Evolutionary conservation across 2,888 invertebrate genomes (phyloP).

Genomic region (Andrena minutula): DNA sequence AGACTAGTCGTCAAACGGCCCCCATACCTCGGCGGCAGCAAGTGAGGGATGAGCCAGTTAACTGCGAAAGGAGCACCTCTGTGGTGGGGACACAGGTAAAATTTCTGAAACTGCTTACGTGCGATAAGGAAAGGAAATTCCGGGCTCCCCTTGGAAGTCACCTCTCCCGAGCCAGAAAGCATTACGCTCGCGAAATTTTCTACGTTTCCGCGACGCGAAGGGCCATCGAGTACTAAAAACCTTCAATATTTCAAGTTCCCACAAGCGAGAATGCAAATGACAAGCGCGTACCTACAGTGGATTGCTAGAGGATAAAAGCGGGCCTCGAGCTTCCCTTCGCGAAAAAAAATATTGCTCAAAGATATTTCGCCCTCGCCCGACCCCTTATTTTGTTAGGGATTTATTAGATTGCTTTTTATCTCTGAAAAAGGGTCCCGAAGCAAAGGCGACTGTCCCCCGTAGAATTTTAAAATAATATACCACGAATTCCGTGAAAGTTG

Average conservation of each 20-base stretch:
- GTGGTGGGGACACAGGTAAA: no score
- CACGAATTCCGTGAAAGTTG: neutral
- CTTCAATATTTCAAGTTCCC: slow-evolving; percentile 28
- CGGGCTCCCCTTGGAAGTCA: neutral
- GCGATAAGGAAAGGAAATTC: neutral
- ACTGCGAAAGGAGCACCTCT: no score
- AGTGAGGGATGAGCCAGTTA: no score
- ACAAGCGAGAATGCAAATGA: slow-evolving; percentile 35
- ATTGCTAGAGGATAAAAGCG: neutral
- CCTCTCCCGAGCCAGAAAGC: neutral
- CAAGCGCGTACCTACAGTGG: no score
- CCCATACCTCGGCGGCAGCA: no score
- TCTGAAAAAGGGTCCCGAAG: neutral
- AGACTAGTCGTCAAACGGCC: no score
- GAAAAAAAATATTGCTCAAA: slow-evolving; percentile 25
- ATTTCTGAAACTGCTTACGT: no score
- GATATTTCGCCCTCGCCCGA: slow-evolving; percentile 4
- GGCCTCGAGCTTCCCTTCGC: neutral
- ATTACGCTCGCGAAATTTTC: neutral
- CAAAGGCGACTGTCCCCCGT: neutral
- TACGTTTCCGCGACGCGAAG: neutral
- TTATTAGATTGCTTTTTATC: neutral
- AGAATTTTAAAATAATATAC: neutral
- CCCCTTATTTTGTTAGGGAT: neutral
- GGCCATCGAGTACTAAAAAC: neutral